Evolutionary conservation across 1,140 invertebrate species (phyloP), one percentile per base, ranked within the genome.

Genomic region (Rhopalosiphum padi): DNA sequence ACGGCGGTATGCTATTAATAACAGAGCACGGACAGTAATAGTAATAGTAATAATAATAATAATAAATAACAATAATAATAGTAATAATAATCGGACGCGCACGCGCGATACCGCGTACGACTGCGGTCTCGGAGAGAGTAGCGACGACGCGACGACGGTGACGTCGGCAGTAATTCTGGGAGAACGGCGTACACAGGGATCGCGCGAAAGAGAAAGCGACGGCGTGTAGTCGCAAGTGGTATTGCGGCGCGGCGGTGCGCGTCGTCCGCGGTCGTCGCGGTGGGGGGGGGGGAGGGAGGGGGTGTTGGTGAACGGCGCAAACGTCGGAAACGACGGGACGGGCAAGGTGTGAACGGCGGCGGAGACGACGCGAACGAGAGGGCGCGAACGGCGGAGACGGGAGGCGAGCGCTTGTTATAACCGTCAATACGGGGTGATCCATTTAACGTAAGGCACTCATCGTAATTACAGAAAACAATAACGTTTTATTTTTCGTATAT

Each of bases 41-140:
- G 2, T 46, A 87, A 21, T 23, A 68, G n/a, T 87, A 87, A 37
- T 87, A 41, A 25, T 60, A 60, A 9, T 55, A 55, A 55, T 25
- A 55, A 55, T 25, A 25, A 87, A 87, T 48, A 51, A 88, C 30
- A 87, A n/a, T 48, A 87, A 87, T 87, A 46, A n/a, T 87, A 86
- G 30, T 86, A 87, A 21, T 48, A 87, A 83, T 48, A 87, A 83
- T 15, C 2, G 25, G 25, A 35, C 41, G 46, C 41, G 15, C 41
- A 51, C 22, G 18, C 86, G 86, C 35, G 25, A 43, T 22, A 88
- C n/a, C 35, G 46, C 35, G 46, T 51, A n/a, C 6, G 8, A 18
- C 48, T 30, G 30, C 23, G n/a, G 86, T 51, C 1, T 35, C 15
- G 11, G 11, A 41, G 11, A 68, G 60, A 68, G 60, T 68, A 18